Evolutionary conservation across 1,140 invertebrate genomes (phyloP).

Genomic region (Drosophila nebulosa): DNA sequence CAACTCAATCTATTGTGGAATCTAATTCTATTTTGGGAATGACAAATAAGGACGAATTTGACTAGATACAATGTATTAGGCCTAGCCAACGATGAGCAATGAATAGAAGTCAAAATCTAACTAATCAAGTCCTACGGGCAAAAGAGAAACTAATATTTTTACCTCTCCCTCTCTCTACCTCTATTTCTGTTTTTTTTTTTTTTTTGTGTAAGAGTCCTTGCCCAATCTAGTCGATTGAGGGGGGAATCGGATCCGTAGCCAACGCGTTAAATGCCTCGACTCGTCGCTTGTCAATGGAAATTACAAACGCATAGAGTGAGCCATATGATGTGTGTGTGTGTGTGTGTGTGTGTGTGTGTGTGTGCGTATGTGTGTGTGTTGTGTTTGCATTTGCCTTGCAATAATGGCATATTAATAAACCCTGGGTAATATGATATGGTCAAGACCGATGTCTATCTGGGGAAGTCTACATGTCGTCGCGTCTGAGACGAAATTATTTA

Average conservation of each 20-base stretch:
- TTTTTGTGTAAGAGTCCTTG: background rate
- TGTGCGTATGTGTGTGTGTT: slow-evolving; percentile 12
- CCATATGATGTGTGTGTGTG: background rate
- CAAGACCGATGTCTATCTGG: slow-evolving; percentile 59
- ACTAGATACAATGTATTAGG: background rate
- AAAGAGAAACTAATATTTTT: background rate
- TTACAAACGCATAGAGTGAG: slow-evolving; percentile 51
- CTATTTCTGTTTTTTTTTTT: background rate
- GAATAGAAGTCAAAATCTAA: background rate
- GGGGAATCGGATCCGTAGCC: slow-evolving; percentile 4
- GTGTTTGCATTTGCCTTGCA: slow-evolving; percentile 11
- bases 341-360: background rate
- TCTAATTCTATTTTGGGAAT: background rate
- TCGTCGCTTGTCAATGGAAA: slow-evolving; percentile 62
- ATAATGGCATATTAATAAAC: slow-evolving; percentile 72
- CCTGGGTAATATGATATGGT: slow-evolving; percentile 63
- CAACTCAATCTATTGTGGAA: no score
- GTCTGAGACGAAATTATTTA: slow-evolving; percentile 65
- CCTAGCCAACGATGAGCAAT: background rate
- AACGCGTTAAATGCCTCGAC: slow-evolving; percentile 48
- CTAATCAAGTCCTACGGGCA: no score
- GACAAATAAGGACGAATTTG: background rate
- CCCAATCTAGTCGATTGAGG: no score
- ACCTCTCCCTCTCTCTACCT: background rate
- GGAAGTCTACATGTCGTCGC: slow-evolving; percentile 58